Base-by-base conservation (phyloP, 2,888 invertebrate species). In the Brachypalpus laphriformis region DNA sequence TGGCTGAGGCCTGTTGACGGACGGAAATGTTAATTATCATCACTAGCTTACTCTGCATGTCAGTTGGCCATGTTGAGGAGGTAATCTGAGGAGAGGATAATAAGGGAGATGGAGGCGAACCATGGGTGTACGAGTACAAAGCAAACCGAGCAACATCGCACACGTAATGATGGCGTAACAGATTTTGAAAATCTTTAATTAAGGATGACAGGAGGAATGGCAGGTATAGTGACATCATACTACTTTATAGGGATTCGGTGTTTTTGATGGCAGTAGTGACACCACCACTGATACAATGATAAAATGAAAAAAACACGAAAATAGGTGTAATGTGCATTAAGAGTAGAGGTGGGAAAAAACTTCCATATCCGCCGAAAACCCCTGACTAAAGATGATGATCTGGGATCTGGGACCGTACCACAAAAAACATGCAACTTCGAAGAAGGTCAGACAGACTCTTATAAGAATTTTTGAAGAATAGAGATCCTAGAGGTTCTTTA, bases 21-120 rank as follows among this genome's bases (percentile, higher is more conserved):
- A 71, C 77, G 82, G 76, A 82, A 65, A 71, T 77, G 71, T 59
- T 76, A 71, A 82, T 82, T 76, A 71, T 28, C 76, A 37, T 59
- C 65, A 70, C 63, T 56, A 45, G 71, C 47, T 65, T 25, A 65
- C 8, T 71, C 65, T 59, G 42, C 28, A 57, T 71, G 65, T 42
- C 65, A 76, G 25, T 47, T 49, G 34, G 56, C 5, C 34, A 25
- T 59, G 40, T 31, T 54, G 28, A 47, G 47, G 47, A 49, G 37
- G 70, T 82, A 70, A 76, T 76, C 20, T 25, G 42, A 76, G 56
- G 14, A 51, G 34, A 51, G 34, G 76, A 65, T 31, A 51, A 34
- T 16, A 20, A 34, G n/a, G 31, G 54, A 45, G 51, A 74, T 31
- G 34, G 1, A 42, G 45, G 42, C 9, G 8, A 16, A 8, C 6